Evolutionary conservation across 2,888 invertebrate species (phyloP), one percentile per base, ranked within the genome.

Genomic region (Sericinus montela): DNA sequence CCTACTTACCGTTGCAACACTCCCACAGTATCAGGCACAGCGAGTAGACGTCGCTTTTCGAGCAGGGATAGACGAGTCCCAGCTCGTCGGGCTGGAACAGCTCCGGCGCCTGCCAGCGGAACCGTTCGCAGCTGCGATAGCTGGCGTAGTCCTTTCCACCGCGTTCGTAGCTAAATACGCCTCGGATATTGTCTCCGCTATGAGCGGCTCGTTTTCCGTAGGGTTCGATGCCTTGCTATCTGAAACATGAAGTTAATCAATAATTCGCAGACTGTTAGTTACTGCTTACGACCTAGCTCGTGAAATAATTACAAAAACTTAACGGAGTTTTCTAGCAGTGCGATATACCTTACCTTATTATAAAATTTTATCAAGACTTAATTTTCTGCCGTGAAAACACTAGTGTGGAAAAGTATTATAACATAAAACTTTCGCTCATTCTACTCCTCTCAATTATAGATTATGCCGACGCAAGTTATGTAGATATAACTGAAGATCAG

Each of bases 21-120:
- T 89, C 89, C 88, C 85, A 88, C 1, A 89, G 62, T 3, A 89
- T 59, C 41, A 87, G 42, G 34, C 77, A 72, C 0, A 89, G 64
- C 0, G 88, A 84, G 51, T 89, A 89, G 0, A 84, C 87, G 43
- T 87, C 88, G 42, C 76, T 83, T 52, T 63, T 79, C 0, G 77
- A 71, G 54, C 87, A 85, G 0, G 81, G 76, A 28, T 75, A 65
- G 30, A 89, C 86, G 30, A 69, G 50, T 0, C 76, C 80, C 0
- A 70, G 65, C 0, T 72, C 79, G 23, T 74, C 73, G 0, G 82
- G 75, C 3, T 63, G 64, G 52, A 84, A 89, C 55, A 89, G 48
- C 55, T 89, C 89, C 0, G 89, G 89, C 1, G 89, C 86, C 9
- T 82, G 85, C 89, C 89, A 89, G 13, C 77, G 69, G 57, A 72